Evolutionary conservation across 1,140 invertebrate species (phyloP).

Genomic region (Hirudo medicinalis): DNA sequence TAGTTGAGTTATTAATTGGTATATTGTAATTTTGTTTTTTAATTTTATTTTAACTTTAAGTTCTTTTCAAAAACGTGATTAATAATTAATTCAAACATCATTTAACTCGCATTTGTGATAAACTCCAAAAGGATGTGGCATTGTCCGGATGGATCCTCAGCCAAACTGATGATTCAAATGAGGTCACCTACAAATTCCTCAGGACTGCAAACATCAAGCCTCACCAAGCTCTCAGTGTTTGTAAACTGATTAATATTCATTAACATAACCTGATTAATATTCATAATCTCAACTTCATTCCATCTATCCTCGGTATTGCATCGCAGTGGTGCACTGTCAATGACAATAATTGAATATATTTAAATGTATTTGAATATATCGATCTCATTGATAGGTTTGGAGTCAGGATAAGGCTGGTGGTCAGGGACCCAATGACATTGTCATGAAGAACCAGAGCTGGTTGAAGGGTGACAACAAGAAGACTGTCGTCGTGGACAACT

Average conservation of each 20-base stretch:
- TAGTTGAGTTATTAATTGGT: too few relatives aligned
- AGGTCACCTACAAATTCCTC: constrained; percentile 76
- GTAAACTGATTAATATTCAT: background rate
- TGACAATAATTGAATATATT: too few relatives aligned
- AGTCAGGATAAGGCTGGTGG: constrained; percentile 37
- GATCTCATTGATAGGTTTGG: constrained; percentile 36
- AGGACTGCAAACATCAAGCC: constrained; percentile 66
- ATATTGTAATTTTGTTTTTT: background rate
- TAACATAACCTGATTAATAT: too few relatives aligned
- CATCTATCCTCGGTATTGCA: too few relatives aligned
- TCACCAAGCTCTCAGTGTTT: constrained; percentile 56
- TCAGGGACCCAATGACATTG: constrained; percentile 73
- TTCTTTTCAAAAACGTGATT: background rate
- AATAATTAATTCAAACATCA: background rate
- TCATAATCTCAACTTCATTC: too few relatives aligned
- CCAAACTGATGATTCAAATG: constrained; percentile 58
- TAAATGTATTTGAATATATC: too few relatives aligned
- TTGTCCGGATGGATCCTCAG: constrained; percentile 71
- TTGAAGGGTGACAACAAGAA: constrained; percentile 62
- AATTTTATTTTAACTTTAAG: background rate
- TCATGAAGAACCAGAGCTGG: constrained; percentile 88
- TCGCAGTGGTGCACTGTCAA: too few relatives aligned
- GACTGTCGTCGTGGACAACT: constrained; percentile 58
- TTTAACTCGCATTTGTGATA: constrained; percentile 14
- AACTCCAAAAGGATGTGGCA: constrained; percentile 52